Conservation (phyloP, 2,888 invertebrate genomes). For the Drosophila nigritarsus region DNA sequence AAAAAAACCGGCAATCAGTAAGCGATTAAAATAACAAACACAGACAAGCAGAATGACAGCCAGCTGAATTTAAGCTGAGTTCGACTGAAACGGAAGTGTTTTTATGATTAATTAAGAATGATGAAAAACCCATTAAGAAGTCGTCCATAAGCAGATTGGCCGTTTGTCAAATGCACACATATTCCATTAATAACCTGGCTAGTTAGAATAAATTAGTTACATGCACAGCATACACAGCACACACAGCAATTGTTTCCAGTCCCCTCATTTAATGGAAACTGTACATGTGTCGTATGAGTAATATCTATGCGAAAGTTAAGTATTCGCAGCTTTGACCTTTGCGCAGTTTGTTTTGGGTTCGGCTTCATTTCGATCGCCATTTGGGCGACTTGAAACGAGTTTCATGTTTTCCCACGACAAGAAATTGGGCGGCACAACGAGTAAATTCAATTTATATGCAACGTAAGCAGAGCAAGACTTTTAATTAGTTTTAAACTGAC, state of each 20-base stretch:
- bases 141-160: conserved; percentile 7
- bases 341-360: background rate
- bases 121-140: conserved; percentile 19
- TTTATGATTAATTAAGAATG: conserved; percentile 10
- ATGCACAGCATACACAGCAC: too few species aligned
- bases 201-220: conserved; percentile 7
- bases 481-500: conserved; percentile 65
- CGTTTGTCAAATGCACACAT: conserved; percentile 25
- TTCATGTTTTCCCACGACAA: conserved; percentile 69
- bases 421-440: conserved; percentile 30
- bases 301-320: conserved; percentile 29
- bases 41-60: conserved; percentile 32
- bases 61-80: conserved; percentile 5
- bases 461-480: conserved; percentile 32
- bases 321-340: conserved; percentile 42
- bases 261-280: background rate
- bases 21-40: conserved; percentile 25
- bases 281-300: conserved; percentile 27
- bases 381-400: conserved; percentile 36
- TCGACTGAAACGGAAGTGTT: conserved; percentile 39
- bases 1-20: conserved; percentile 34
- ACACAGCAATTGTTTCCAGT: background rate
- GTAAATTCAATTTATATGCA: conserved; percentile 62
- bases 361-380: conserved; percentile 24
- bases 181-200: conserved; percentile 22